phyloP scores from a whole-genome alignment of 2,797 vertebrate species.

The Taenioides sp. region DNA sequence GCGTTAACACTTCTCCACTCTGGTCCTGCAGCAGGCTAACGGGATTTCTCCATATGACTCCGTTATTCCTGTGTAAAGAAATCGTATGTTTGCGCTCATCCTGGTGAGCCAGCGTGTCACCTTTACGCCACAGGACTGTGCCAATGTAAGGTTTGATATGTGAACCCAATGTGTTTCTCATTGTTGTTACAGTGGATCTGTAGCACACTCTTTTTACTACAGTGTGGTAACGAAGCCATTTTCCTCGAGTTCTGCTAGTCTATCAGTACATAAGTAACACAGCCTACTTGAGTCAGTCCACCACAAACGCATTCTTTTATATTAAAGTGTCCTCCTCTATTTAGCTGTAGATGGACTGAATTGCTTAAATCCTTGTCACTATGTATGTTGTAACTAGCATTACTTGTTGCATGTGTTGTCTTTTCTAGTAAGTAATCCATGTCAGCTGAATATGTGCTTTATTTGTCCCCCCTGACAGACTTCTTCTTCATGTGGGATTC shows the following conservation, averaged over 20 bases:
- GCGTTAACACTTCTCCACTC: conserved; percentile 12
- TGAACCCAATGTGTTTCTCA: background rate
- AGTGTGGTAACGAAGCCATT: conserved; percentile 1
- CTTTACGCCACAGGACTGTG: conserved; percentile 23
- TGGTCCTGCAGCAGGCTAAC: conserved; percentile 20
- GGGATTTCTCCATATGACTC: background rate
- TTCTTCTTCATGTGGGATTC: conserved; percentile 70
- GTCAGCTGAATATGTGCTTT: background rate
- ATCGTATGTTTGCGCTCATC: conserved; percentile 5
- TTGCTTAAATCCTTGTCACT: background rate
- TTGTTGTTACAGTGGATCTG: background rate
- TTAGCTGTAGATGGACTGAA: background rate
- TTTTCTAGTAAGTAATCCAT: background rate
- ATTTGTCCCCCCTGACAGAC: conserved; percentile 47
- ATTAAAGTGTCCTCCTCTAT: conserved; percentile 3
- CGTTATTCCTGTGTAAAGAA: conserved; percentile 4
- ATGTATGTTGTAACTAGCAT: background rate
- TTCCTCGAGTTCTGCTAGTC: background rate
- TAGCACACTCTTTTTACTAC: conserved; percentile 2
- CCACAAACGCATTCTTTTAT: conserved; percentile 19
- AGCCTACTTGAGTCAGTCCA: conserved; percentile 9
- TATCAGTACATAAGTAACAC: background rate
- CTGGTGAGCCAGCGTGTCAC: conserved; percentile 46
- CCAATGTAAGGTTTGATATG: conserved; percentile 14
- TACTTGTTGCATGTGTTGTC: conserved; percentile 6